A percentile compares a stretch with the other conserved stretches of the same genome.
These are phyloP conservation scores for Alca torda DNA, from an alignment of 2,797 vertebrate species.

Conservation along the genomic window DNA sequence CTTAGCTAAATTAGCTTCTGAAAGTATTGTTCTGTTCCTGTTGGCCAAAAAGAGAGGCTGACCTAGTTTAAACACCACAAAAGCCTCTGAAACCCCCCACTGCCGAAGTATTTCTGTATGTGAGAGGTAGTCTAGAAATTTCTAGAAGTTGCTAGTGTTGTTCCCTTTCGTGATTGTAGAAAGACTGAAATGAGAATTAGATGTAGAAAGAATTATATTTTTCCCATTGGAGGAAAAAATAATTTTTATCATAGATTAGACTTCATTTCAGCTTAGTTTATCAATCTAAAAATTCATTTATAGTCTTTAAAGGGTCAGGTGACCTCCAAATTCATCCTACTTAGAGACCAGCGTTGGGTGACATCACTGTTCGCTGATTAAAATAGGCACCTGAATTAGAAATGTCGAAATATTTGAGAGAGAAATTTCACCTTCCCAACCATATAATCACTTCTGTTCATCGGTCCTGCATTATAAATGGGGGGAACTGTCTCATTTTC, in stretches of 20 bases:
- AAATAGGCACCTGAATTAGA: neutral
- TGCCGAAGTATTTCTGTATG: neutral
- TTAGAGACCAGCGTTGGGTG: neutral
- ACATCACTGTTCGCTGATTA: neutral
- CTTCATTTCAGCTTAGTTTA: neutral
- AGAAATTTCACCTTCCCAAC: neutral
- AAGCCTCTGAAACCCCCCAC: neutral
- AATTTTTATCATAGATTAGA: neutral
- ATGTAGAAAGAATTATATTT: neutral
- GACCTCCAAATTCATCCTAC: neutral
- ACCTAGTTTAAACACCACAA: neutral
- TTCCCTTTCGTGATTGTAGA: fast-evolving
- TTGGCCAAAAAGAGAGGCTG: neutral
- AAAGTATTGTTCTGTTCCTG: neutral
- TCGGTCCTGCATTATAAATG: neutral
- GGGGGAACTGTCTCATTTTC: neutral
- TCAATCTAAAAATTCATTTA: neutral
- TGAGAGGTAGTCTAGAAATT: neutral
- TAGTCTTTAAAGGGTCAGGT: neutral
- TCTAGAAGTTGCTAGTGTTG: neutral
- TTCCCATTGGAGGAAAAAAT: neutral
- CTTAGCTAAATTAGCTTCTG: neutral
- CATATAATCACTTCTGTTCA: neutral
- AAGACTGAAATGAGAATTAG: neutral
- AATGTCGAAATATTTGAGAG: neutral